Conservation (phyloP, 1,140 invertebrate genomes). For the Ips typographus region DNA sequence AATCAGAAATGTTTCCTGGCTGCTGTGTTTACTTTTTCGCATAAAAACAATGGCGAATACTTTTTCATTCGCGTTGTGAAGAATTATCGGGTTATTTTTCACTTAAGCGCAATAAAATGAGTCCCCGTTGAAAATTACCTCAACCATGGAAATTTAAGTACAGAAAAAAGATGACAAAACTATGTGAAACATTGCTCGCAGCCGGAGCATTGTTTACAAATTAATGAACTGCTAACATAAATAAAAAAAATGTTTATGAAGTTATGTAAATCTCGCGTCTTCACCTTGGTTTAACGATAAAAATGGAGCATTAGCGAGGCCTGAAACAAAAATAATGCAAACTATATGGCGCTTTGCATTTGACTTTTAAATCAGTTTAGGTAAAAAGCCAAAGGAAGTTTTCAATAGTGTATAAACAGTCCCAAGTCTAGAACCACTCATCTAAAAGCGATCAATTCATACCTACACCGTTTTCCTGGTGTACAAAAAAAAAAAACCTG, state of each 20-base stretch:
- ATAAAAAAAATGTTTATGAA: slow-evolving; percentile 11
- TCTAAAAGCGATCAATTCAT: too few relatives aligned
- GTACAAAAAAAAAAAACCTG: background rate
- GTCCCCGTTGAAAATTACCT: too few relatives aligned
- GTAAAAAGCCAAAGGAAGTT: background rate
- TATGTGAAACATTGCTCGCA: slow-evolving; percentile 7
- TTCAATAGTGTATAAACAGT: background rate
- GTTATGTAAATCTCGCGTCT: slow-evolving; percentile 11
- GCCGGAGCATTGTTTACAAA: slow-evolving; percentile 13
- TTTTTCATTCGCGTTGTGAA: background rate
- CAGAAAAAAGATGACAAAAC: slow-evolving; percentile 8
- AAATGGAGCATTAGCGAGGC: slow-evolving; percentile 9
- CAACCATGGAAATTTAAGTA: too few relatives aligned
- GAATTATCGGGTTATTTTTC: background rate
- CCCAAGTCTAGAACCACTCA: too few relatives aligned
- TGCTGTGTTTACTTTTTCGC: background rate
- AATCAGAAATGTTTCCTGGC: background rate
- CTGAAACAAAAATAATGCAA: slow-evolving; percentile 1
- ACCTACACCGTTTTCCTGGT: too few relatives aligned
- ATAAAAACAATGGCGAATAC: slow-evolving; percentile 1
- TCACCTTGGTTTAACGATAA: slow-evolving; percentile 9
- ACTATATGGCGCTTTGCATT: slow-evolving; percentile 8
- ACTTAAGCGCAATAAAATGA: too few relatives aligned
- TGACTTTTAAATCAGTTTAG: slow-evolving; percentile 10
- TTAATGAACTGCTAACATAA: slow-evolving; percentile 11